Percentiles rank a stretch among this genome's conserved stretches.
phyloP scores from a whole-genome alignment of 2,113 vertebrate species.

The Holacanthus passer region DNA sequence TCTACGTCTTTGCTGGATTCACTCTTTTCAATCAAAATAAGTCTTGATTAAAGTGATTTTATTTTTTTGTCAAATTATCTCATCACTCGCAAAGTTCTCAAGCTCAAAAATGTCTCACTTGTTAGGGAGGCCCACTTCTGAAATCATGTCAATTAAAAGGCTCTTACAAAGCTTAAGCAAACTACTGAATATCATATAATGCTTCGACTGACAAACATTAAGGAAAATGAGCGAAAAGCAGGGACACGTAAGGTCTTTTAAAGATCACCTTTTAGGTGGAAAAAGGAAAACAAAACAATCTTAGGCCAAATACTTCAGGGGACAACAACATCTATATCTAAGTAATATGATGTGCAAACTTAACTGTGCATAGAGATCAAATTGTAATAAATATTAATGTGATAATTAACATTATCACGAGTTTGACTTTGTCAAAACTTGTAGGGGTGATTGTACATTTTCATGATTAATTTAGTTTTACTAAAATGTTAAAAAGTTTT shows the following conservation, averaged over 20 bases:
- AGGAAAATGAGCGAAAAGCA: conserved; percentile 69
- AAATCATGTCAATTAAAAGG: conserved; percentile 61
- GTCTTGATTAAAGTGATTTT: conserved; percentile 47
- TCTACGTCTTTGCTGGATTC: conserved; percentile 40
- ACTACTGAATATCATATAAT: conserved; percentile 62
- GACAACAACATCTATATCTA: conserved; percentile 66
- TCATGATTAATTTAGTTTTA: conserved; percentile 77
- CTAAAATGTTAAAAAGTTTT: conserved; percentile 67
- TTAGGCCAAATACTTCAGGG: conserved; percentile 73
- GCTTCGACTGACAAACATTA: conserved; percentile 59
- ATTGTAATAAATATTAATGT: conserved; percentile 82
- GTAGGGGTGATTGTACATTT: conserved; percentile 81
- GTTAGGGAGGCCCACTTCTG: conserved; percentile 33
- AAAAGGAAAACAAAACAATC: conserved; percentile 43
- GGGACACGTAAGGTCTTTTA: conserved; percentile 42
- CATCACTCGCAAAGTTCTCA: conserved; percentile 50
- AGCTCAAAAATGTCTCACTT: conserved; percentile 35
- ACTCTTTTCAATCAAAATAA: conserved; percentile 41
- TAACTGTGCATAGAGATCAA: conserved; percentile 84
- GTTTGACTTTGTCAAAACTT: conserved; percentile 77
- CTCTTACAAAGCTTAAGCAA: conserved; percentile 66
- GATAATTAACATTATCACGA: conserved; percentile 71
- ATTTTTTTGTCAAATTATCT: conserved; percentile 35
- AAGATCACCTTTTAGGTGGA: conserved; percentile 67
- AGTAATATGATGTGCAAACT: conserved; percentile 78